Base-by-base conservation (phyloP, 1,140 invertebrate species). In the Aphidius gifuensis region DNA sequence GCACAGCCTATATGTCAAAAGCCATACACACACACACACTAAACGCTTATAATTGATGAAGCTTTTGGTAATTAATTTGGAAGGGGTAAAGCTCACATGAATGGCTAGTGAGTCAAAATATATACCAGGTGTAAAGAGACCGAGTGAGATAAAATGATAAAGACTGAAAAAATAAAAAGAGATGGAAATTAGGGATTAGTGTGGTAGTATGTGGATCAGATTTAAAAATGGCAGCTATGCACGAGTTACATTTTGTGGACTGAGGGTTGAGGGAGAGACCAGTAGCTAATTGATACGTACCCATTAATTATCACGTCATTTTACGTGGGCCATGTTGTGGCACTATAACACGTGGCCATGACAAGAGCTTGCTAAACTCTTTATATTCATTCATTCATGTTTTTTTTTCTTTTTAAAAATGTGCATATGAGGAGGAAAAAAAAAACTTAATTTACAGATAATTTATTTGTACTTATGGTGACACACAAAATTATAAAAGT, bases 251-350 rank as follows among this genome's bases (percentile, higher is more conserved):
- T 53, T 5, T 38, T 39, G 51, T 40, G 16, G 38, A 32, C 50
- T 47, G 64, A 60, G 61, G 68, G 64, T 60, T 62, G 62, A 65
- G 64, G 66, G 66, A 72, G 69, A 70, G 67, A 68, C 64, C 61
- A 65, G 68, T 4, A 32, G 72, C 74, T 79, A 80, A 80, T 80
- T 80, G 78, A 80, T 80, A 77, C 74, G 70, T 71, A 68, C 67
- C 75, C 74, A 80, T 80, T 80, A 80, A 79, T 80, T 80, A 80
- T 78, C 74, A 74, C 77, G 76, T 80, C 78, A 80, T 79, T 80
- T 77, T 68, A 74, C 70, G 66, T 68, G 74, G 73, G 68, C 71
- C 66, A 60, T 72, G 71, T 77, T 74, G 73, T 66, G 74, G 73
- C 68, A 49, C 68, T 53, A 32, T 32, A 60, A 71, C 74, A 76